Base-by-base conservation (phyloP, 2,888 invertebrate genomes). In the Eueremaeus valkanovi region DNA sequence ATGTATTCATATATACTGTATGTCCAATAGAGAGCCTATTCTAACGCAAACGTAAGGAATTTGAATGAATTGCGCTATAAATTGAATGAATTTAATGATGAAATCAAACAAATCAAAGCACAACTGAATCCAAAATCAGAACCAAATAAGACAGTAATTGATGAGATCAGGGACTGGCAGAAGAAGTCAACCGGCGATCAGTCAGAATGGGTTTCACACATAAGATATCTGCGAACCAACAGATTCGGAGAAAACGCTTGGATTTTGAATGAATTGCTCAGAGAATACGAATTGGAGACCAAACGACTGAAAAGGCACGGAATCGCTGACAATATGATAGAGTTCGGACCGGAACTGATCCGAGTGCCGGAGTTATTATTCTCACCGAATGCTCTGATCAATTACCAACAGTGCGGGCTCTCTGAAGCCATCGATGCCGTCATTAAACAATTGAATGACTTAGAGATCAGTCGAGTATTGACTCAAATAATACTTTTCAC, bases 171-270 rank as follows among this genome's bases (percentile, higher is more conserved):
- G 13, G 33, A 63, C 16, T 63, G 63, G 63, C 63, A 63, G 33
- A 63, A 58, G 18, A 31, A 63, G 1, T n/a, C 9, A 18, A 11
- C 31, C 18, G 18, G 18, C 8, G 63, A 63, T 36, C 33, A 63
- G 18, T 16, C 1, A 16, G 16, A 63, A 63, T 63, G 63, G 63
- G 33, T 31, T 63, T 63, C 63, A 63, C 13, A 33, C 33, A 33
- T 63, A 33, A 63, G 63, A 33, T 9, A 63, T 33, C 18, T 63
- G 63, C 5, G 63, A 63, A 16, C 18, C 63, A 63, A 63, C 33
- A 63, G n/a, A 63, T 33, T 63, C n/a, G 63, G 63, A n/a, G 63
- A 63, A 63, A 63, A 63, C 13, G 63, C 63, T 3, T 63, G 33
- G 36, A 31, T 63, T 63, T 29, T 63, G 36, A 63, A 63, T 21